Percentiles rank a stretch among this genome's conserved stretches.
Evolutionary conservation across 2,113 vertebrate species (phyloP).

Genomic region (Heterotilapia buettikoferi): DNA sequence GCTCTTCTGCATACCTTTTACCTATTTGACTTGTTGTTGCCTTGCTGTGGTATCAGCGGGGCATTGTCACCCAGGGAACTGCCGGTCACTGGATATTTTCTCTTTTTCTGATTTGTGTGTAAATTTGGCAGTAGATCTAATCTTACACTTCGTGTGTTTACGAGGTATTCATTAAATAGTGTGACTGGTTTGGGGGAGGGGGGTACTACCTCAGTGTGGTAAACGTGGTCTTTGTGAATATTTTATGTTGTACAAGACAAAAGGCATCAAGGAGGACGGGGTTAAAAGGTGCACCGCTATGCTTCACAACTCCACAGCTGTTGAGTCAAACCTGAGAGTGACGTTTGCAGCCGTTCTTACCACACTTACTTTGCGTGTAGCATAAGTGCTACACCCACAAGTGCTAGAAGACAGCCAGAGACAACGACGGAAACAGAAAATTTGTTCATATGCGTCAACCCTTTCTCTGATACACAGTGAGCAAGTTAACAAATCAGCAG

Average conservation of each 20-base stretch:
- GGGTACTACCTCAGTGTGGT: background rate
- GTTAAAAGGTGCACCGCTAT: background rate
- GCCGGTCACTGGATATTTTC: background rate
- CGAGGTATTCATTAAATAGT: background rate
- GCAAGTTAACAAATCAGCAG: background rate
- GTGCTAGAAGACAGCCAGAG: background rate
- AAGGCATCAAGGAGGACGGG: background rate
- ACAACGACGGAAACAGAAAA: background rate
- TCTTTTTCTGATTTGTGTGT: background rate
- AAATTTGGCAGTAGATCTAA: background rate
- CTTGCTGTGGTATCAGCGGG: background rate
- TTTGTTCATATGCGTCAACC: background rate
- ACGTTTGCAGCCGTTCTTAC: background rate
- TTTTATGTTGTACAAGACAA: background rate
- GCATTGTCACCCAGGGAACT: background rate
- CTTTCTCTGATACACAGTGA: background rate
- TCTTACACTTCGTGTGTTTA: background rate
- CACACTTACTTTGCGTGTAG: background rate
- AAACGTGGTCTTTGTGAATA: background rate
- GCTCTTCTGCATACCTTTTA: background rate
- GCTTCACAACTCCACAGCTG: background rate
- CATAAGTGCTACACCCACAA: background rate
- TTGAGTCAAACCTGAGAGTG: background rate
- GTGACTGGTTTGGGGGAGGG: background rate
- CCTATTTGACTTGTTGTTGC: background rate